Evolutionary conservation across 2,113 vertebrate species (phyloP).

Genomic region (Equus przewalskii): DNA sequence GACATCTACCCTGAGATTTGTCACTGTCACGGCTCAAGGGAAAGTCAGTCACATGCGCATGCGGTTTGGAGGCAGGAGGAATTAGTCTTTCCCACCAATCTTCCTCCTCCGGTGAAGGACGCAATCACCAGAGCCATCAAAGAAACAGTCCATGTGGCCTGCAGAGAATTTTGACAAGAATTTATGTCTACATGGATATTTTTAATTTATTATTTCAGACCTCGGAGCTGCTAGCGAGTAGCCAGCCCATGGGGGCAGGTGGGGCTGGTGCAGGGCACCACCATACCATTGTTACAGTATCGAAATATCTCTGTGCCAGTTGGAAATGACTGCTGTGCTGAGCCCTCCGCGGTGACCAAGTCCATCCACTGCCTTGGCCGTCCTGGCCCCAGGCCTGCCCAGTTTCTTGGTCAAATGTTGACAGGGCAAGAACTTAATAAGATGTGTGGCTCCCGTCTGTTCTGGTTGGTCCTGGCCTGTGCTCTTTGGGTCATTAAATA

Average conservation of each 20-base stretch:
- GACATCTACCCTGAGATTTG: not conserved
- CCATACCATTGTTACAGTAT: not conserved
- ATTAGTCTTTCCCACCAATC: not conserved
- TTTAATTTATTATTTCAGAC: not conserved
- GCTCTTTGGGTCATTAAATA: not conserved
- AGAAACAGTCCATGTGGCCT: not conserved
- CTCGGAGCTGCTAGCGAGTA: not conserved
- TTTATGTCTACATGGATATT: not conserved
- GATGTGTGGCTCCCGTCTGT: rapidly evolving
- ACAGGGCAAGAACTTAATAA: rapidly evolving
- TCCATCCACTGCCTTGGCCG: not conserved
- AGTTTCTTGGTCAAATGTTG: not conserved
- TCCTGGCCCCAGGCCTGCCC: no score
- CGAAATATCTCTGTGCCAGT: not conserved
- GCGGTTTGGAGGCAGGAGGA: not conserved
- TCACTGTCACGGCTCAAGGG: not conserved
- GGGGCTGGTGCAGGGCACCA: rapidly evolving
- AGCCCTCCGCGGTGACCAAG: not conserved
- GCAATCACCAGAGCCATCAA: not conserved
- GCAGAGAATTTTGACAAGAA: not conserved
- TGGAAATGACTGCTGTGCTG: no score
- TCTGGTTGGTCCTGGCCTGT: rapidly evolving
- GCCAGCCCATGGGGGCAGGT: not conserved
- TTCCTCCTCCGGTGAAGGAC: not conserved
- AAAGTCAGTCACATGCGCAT: not conserved